These are phyloP conservation scores for Chaunax sp. DNA, from an alignment of 2,797 vertebrate genomes.

Conservation along the genomic window DNA sequence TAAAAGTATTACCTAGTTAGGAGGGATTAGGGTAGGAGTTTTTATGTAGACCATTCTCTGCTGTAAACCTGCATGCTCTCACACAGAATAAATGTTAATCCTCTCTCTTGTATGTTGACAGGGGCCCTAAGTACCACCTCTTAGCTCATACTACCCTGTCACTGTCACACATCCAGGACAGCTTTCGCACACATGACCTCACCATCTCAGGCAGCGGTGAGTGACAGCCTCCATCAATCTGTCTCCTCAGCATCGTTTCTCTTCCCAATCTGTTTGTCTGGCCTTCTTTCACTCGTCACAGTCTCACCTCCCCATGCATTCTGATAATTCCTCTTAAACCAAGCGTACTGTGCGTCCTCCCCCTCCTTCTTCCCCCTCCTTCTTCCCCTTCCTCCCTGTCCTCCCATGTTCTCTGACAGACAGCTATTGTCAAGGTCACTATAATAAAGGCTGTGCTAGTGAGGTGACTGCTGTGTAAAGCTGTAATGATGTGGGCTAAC, in stretches of 20 bases:
- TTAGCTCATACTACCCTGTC: slow-evolving; percentile 89
- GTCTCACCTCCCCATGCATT: slow-evolving; percentile 23
- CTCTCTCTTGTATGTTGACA: slow-evolving; percentile 66
- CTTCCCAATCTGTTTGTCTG: slow-evolving; percentile 46
- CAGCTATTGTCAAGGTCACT: slow-evolving; percentile 70
- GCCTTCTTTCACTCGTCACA: slow-evolving; percentile 32
- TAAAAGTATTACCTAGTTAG: neutral
- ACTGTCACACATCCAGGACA: slow-evolving; percentile 90
- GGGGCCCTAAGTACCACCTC: slow-evolving; percentile 92
- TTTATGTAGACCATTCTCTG: neutral
- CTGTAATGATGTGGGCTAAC: slow-evolving; percentile 76
- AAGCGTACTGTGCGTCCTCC: neutral
- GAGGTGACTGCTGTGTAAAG: slow-evolving; percentile 68
- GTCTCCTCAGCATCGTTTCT: slow-evolving; percentile 37
- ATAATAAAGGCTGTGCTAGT: slow-evolving; percentile 49
- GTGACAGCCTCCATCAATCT: slow-evolving; percentile 58
- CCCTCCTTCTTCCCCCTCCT: slow-evolving; percentile 1
- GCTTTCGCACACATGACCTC: slow-evolving; percentile 95
- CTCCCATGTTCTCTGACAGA: slow-evolving; percentile 50
- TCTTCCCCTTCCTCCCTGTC: slow-evolving; percentile 15
- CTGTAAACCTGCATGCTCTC: neutral
- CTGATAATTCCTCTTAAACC: slow-evolving; percentile 44
- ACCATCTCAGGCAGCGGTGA: slow-evolving; percentile 89
- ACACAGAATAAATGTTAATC: slow-evolving; percentile 8
- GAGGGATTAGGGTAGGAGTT: neutral